Conservation (phyloP, 2,797 vertebrate genomes). For the Neopelma chrysocephalum region DNA sequence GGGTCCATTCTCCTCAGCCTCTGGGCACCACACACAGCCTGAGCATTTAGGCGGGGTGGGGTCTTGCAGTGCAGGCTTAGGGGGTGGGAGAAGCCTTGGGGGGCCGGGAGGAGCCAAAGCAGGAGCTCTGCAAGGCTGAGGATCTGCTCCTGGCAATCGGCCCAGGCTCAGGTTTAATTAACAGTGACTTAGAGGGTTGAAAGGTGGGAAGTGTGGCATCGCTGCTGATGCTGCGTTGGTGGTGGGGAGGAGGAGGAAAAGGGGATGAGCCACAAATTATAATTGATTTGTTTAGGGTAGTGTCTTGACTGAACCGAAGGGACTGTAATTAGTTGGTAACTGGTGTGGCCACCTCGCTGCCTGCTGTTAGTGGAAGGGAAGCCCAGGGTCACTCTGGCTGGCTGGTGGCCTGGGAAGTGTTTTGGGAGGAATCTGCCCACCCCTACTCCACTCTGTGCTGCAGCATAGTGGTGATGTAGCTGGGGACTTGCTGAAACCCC, state of each 20-base stretch:
- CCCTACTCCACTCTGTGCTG: not conserved
- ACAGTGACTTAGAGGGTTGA: not conserved
- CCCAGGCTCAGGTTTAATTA: not conserved
- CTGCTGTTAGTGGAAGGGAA: not conserved
- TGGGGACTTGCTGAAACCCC: not conserved
- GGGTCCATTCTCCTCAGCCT: not conserved
- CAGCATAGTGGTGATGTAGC: not conserved
- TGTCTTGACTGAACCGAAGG: not conserved
- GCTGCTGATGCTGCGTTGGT: not conserved
- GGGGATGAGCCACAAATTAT: not conserved
- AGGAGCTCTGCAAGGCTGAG: not conserved
- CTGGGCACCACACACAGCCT: not conserved
- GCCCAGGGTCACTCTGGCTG: not conserved
- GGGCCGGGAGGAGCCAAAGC: fast-evolving
- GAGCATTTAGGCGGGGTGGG: not conserved
- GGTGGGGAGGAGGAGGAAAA: not conserved
- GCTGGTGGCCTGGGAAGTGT: not conserved
- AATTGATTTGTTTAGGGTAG: not conserved
- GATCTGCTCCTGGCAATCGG: not conserved
- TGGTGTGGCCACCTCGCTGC: not conserved
- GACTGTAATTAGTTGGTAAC: not conserved
- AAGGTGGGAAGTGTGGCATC: not conserved
- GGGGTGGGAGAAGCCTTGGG: not conserved
- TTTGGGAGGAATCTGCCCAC: not conserved
- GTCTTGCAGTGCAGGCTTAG: not conserved